Evolutionary conservation across 2,888 invertebrate species (phyloP).

Genomic region (Tridacna crocea): DNA sequence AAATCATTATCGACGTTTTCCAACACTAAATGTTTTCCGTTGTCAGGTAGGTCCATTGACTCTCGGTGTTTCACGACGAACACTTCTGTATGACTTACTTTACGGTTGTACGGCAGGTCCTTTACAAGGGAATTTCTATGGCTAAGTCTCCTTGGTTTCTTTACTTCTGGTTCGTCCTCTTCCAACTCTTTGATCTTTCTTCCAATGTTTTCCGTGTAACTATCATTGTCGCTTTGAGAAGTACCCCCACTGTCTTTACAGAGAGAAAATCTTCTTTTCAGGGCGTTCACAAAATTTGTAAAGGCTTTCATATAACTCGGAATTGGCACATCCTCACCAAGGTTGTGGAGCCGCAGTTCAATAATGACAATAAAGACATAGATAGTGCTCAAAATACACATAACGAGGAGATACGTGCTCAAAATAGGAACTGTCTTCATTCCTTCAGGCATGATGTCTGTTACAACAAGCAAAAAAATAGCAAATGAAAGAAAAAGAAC

Average conservation of each 20-base stretch:
- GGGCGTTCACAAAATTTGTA: slow-evolving; percentile 24
- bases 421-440: slow-evolving; percentile 59
- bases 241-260: slow-evolving; percentile 2
- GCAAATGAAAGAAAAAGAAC: slow-evolving; percentile 60
- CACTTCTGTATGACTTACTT: not conserved
- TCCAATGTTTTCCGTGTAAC: not conserved
- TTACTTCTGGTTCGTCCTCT: not conserved
- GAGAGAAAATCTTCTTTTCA: slow-evolving; percentile 37
- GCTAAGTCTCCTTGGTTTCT: not conserved
- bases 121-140: slow-evolving; percentile 11
- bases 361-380: slow-evolving; percentile 53
- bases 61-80: not conserved
- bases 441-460: slow-evolving; percentile 65
- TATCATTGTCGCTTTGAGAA: not conserved
- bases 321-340: slow-evolving; percentile 45
- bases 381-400: slow-evolving; percentile 55
- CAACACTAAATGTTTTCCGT: slow-evolving; percentile 1
- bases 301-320: slow-evolving; percentile 36
- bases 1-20: slow-evolving; percentile 8
- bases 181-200: slow-evolving; percentile 1
- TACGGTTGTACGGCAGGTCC: slow-evolving; percentile 7
- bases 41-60: not conserved
- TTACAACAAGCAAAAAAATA: slow-evolving; percentile 61
- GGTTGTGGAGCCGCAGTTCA: slow-evolving; percentile 50
- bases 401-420: slow-evolving; percentile 54